Evolutionary conservation across 2,113 vertebrate species (phyloP), one percentile per base, ranked within the genome.

Genomic region (Myotis lucifugus): DNA sequence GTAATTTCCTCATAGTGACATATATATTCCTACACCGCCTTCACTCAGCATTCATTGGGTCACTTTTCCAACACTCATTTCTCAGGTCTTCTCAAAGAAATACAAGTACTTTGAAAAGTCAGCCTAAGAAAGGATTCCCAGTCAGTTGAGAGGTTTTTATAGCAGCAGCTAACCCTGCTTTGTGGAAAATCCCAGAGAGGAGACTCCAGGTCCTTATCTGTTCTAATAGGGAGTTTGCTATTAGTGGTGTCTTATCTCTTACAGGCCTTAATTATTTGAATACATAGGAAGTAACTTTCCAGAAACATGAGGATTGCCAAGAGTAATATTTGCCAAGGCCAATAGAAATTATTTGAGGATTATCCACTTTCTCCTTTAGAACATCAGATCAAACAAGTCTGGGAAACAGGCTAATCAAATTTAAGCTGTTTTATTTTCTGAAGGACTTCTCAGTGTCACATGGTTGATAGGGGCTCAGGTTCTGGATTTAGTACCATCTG

Each of bases 41-140:
- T 83, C 66, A 74, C 85, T 81, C 13, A 11, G 9, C 19, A 1
- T 25, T 74, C 72, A 6, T 59, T 48, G 85, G 74, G 48, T 37
- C 50, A 70, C 83, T 42, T 91, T 91, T 59, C 72, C 18, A 42
- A 61, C 12, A 61, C 74, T 9, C 23, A 1, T 14, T n/a, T 59
- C 50, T 81, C 32, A 25, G 50, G 48, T 88, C 82, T 89, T 52
- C 78, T 96, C 66, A 82, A 37, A 93, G 83, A 64, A 70, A 13
- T 0, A 77, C 46, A 15, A 54, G 73, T 23, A 42, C 78, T 46
- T 78, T 46, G 42, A 67, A 70, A 82, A 54, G 48, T 86, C 69
- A 84, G n/a, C 32, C 66, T 48, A 27, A 14, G 37, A 25, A 82
- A 88, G 59, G 56, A 42, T 29, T 40, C 12, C 9, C 27, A 15